phyloP scores from a whole-genome alignment of 2,888 invertebrate species.

The Abrostola triplasia region DNA sequence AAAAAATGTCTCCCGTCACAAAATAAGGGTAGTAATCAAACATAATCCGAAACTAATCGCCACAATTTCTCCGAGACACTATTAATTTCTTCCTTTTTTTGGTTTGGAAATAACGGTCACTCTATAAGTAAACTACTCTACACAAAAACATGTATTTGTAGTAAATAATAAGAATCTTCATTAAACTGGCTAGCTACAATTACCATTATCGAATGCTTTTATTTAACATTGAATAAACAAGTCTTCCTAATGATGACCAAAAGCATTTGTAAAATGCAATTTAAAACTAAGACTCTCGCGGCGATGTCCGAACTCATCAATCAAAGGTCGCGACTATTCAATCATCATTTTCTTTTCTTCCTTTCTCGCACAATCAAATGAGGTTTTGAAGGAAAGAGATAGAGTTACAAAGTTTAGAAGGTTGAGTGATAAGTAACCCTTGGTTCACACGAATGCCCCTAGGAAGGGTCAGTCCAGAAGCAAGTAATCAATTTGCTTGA shows the following conservation, averaged over 20 bases:
- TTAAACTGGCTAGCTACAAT: not conserved
- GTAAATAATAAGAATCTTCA: not conserved
- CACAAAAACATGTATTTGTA: no score
- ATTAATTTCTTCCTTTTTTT: conserved; percentile 64
- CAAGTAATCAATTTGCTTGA: conserved; percentile 70
- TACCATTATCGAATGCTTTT: conserved; percentile 38
- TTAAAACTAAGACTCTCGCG: conserved; percentile 63
- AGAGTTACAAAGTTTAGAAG: conserved; percentile 30
- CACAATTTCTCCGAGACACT: conserved; percentile 71
- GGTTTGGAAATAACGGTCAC: conserved; percentile 24
- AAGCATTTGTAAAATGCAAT: conserved; percentile 71
- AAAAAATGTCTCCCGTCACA: conserved; percentile 71
- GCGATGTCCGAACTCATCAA: conserved; percentile 71
- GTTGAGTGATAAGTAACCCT: conserved; percentile 49
- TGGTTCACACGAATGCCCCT: conserved; percentile 68
- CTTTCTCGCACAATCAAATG: conserved; percentile 25
- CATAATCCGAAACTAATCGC: conserved; percentile 83
- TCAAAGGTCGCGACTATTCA: conserved; percentile 67
- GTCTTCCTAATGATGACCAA: conserved; percentile 63
- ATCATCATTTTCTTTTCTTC: conserved; percentile 43
- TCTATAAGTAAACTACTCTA: not conserved
- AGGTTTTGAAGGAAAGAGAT: conserved; percentile 34
- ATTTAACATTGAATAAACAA: conserved; percentile 70
- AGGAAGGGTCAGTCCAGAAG: conserved; percentile 65
- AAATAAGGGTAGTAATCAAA: conserved; percentile 70